Conservation (phyloP, 2,888 invertebrate species). For the Yponomeuta cagnagella region DNA sequence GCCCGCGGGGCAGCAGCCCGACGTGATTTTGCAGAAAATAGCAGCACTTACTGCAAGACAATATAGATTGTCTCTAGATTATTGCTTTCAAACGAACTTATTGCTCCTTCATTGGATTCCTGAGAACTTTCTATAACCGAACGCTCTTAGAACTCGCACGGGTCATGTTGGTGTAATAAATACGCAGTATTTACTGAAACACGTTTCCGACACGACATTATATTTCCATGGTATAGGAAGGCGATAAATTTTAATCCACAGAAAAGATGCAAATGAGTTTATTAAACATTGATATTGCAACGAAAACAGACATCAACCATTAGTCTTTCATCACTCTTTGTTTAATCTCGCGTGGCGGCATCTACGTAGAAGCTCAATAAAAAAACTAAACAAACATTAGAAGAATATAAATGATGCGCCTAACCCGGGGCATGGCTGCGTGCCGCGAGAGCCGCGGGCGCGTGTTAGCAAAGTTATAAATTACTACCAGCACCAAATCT, state of each 20-base stretch:
- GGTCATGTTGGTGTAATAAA: not conserved
- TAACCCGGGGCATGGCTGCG: conserved; percentile 63
- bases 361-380: conserved; percentile 56
- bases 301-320: conserved; percentile 62
- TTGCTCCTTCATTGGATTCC: conserved; percentile 1
- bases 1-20: conserved; percentile 1
- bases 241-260: conserved; percentile 55
- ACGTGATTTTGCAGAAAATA: conserved; percentile 10
- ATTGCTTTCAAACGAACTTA: conserved; percentile 12
- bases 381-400: conserved; percentile 65
- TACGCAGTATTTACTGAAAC: conserved; percentile 17
- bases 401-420: conserved; percentile 69
- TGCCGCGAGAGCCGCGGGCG: conserved; percentile 47
- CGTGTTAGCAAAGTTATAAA: conserved; percentile 62
- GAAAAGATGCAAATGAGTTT: conserved; percentile 60
- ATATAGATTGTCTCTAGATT: conserved; percentile 7
- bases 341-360: conserved; percentile 57
- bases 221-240: conserved; percentile 27
- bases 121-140: conserved; percentile 9
- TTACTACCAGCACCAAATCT: conserved; percentile 56
- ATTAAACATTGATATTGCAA: conserved; percentile 64
- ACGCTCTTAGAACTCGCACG: not conserved
- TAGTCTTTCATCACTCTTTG: conserved; percentile 70
- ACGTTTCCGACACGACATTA: conserved; percentile 48
- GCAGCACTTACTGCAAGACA: conserved; percentile 10